phyloP scores from a whole-genome alignment of 2,113 vertebrate genomes.

The Parus major region DNA sequence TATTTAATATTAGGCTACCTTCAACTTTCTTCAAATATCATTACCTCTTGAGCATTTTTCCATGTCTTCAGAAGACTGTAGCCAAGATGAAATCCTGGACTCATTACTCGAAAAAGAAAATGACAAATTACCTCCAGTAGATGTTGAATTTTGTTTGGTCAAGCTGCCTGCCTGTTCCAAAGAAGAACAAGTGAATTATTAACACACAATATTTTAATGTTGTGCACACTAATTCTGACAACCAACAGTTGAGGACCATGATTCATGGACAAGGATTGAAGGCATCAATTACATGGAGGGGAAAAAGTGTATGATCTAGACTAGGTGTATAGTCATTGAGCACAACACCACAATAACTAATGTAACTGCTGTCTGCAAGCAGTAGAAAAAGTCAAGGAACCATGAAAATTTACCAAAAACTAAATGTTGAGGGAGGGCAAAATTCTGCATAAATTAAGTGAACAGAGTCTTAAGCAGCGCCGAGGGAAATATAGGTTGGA shows the following conservation, averaged over 20 bases:
- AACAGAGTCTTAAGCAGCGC: background rate
- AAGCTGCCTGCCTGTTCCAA: slow-evolving; percentile 80
- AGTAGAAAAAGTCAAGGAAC: background rate
- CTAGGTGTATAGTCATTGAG: background rate
- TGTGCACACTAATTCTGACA: background rate
- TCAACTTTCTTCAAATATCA: background rate
- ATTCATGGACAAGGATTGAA: background rate
- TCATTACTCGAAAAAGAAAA: slow-evolving; percentile 83
- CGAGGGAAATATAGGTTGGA: background rate
- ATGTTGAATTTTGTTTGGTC: slow-evolving; percentile 83
- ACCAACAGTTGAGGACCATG: background rate
- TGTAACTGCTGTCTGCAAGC: background rate
- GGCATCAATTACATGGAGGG: background rate
- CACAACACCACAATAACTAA: background rate
- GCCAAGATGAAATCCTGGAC: slow-evolving; percentile 87
- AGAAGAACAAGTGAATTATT: slow-evolving; percentile 3
- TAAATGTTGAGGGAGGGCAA: background rate
- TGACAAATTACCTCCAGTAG: slow-evolving; percentile 77
- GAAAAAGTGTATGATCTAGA: background rate
- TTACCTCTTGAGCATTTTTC: slow-evolving; percentile 94
- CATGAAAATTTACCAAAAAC: background rate
- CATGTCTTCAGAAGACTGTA: slow-evolving; percentile 94
- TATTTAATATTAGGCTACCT: background rate
- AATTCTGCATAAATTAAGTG: background rate
- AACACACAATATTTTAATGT: background rate